A percentile compares a stretch with the other conserved stretches of the same genome.
Conservation (phyloP, 2,113 vertebrate genomes). For the Pontoporia blainvillei region DNA sequence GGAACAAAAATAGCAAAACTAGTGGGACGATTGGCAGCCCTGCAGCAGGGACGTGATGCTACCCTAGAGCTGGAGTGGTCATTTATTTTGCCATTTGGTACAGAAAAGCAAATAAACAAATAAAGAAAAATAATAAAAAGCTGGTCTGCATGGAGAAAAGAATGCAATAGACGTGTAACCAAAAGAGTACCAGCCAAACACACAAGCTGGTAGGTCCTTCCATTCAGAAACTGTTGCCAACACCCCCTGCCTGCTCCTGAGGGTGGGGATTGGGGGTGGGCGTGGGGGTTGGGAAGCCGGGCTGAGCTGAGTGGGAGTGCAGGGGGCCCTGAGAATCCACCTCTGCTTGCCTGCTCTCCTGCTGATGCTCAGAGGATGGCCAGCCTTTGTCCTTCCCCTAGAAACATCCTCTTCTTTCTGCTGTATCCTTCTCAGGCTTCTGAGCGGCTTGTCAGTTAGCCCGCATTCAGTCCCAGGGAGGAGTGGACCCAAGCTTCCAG, state of each 20-base stretch:
- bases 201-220: not conserved
- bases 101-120: not conserved
- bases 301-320: not conserved
- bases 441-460: not conserved
- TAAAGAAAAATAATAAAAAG: not conserved
- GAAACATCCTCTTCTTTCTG: not conserved
- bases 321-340: not conserved
- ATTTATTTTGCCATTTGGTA: not conserved
- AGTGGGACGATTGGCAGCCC: not conserved
- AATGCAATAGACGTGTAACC: not conserved
- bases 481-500: not conserved
- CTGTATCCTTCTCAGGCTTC: not conserved
- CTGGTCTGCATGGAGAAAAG: not conserved
- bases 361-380: not conserved
- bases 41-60: not conserved
- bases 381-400: not conserved
- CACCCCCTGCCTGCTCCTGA: not conserved
- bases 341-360: not conserved
- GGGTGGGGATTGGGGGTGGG: not conserved
- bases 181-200: not conserved
- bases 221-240: not conserved
- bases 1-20: not conserved
- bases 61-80: not conserved
- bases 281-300: not conserved
- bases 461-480: too few relatives aligned